A percentile compares a stretch with the other conserved stretches of the same genome.
These are phyloP conservation scores for Saccostrea cuccullata DNA, from an alignment of 1,140 invertebrate genomes.

Conservation along the genomic window DNA sequence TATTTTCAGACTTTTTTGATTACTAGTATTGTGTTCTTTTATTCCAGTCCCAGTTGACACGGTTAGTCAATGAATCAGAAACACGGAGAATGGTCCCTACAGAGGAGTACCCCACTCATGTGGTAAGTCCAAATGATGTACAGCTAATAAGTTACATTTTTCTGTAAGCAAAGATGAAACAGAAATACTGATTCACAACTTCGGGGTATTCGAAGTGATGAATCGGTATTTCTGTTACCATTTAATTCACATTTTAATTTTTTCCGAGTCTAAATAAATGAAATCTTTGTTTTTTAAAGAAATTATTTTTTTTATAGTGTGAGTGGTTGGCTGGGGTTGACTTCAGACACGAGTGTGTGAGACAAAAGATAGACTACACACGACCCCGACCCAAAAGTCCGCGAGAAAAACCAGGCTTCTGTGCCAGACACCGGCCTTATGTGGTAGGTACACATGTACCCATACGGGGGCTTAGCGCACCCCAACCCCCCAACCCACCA, in stretches of 20 bases:
- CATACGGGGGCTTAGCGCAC: no score
- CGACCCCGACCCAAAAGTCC: not conserved
- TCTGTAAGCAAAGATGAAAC: no score
- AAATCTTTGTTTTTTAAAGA: not conserved
- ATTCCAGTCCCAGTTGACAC: not conserved
- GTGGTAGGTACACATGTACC: not conserved
- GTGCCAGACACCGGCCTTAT: not conserved
- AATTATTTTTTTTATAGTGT: not conserved
- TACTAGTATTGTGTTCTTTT: not conserved
- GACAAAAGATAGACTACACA: not conserved
- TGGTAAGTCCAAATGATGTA: not conserved
- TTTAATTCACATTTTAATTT: not conserved
- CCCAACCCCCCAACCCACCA: no score
- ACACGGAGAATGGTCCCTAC: not conserved
- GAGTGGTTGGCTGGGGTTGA: not conserved
- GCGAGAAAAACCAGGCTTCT: constrained; percentile 3
- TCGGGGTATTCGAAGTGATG: no score
- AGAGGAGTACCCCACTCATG: not conserved
- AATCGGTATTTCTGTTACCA: no score
- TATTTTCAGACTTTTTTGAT: no score
- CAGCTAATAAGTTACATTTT: no score
- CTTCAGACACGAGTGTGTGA: not conserved
- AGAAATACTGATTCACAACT: no score
- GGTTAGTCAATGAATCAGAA: not conserved
- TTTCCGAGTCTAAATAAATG: not conserved